A percentile compares a stretch with the other conserved stretches of the same genome.
Evolutionary conservation across 1,140 invertebrate genomes (phyloP).

Genomic region (Pseudomyrmex pallidus): DNA sequence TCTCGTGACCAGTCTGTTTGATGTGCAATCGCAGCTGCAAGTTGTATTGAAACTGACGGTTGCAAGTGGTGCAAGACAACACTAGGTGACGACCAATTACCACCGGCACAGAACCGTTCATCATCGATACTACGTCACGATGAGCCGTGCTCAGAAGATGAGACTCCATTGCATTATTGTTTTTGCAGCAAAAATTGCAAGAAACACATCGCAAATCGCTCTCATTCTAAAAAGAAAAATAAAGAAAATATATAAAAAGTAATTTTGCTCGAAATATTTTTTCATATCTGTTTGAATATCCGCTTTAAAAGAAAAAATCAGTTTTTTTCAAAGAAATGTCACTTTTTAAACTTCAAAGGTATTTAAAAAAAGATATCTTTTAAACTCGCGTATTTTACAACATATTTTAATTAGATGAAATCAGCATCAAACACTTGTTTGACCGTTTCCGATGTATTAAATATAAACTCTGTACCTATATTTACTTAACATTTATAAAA

Average conservation of each 20-base stretch:
- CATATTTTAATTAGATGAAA: no score
- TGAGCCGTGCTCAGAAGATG: constrained; percentile 90
- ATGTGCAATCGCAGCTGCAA: constrained; percentile 89
- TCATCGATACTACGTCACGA: constrained; percentile 89
- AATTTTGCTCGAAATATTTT: neutral
- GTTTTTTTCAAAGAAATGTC: no score
- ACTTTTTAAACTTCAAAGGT: no score
- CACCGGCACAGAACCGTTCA: constrained; percentile 92
- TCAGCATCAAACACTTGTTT: neutral
- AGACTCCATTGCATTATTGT: constrained; percentile 88
- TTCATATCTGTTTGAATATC: no score
- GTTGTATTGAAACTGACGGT: constrained; percentile 89
- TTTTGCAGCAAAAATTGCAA: constrained; percentile 90
- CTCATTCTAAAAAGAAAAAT: constrained; percentile 59
- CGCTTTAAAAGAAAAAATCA: no score
- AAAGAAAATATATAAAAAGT: neutral
- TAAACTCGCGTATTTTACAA: no score
- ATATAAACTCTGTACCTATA: no score
- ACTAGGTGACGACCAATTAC: constrained; percentile 89
- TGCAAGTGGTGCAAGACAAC: constrained; percentile 88
- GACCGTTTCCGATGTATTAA: no score
- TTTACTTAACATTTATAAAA: no score
- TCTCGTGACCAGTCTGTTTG: constrained; percentile 85
- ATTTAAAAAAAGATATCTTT: no score
- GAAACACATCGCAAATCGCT: constrained; percentile 91